Base-by-base conservation (phyloP, 2,797 vertebrate genomes). In the Lophotriccus pileatus region DNA sequence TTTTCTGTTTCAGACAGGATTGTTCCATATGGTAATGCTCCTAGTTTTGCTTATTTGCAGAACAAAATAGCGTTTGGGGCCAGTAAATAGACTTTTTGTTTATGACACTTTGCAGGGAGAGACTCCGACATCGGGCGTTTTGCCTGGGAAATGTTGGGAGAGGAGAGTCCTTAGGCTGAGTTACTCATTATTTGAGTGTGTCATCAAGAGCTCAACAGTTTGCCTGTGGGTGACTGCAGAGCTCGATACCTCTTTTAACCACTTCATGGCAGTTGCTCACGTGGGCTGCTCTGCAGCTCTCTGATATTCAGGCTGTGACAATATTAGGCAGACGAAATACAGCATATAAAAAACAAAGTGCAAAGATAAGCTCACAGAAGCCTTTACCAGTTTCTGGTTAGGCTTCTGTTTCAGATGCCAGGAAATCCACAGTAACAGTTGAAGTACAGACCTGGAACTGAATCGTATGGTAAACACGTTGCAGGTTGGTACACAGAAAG, bases 1-100 rank as follows among this genome's bases (percentile, higher is more conserved):
- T 89, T 84, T 84, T 60, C 56, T 81, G 27, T 62, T 85, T 89
- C 72, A 83, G 73, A 69, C 25, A 32, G 44, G 47, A 36, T 80
- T 93, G n/a, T 72, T 89, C 85, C 53, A 50, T 77, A 52, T 13
- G 3, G 43, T 68, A 75, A 43, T 53, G 30, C 56, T 92, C 55
- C 64, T 80, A n/a, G 43, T 32, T 87, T 74, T 90, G 74, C 67
- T 92, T 83, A 70, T 89, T 87, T 89, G 75, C 44, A 46, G 90
- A 74, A 89, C 47, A 70, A 87, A 91, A 62, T 39, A 56, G 41
- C 0, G 0, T 90, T 90, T 86, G 63, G 58, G 73, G 68, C 78
- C 73, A 53, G 53, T 70, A 95, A 87, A 85, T 36, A 68, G 60
- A 75, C 50, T 55, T 79, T 79, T 20, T 90, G 39, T 84, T 89